Evolutionary conservation across 2,888 invertebrate genomes (phyloP).

Genomic region (Xanthia icteritia): DNA sequence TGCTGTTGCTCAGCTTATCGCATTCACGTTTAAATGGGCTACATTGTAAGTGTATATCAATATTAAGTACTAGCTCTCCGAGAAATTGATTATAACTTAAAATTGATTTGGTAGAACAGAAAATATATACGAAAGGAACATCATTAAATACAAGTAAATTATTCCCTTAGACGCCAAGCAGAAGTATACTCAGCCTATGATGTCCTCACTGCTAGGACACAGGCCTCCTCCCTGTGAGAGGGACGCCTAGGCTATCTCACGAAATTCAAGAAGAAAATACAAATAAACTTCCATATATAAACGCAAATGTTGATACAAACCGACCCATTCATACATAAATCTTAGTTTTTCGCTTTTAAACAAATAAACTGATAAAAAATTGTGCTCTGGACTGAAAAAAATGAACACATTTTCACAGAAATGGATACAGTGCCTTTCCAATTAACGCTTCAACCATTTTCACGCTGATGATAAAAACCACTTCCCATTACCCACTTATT

Average conservation of each 20-base stretch:
- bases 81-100: slow-evolving; percentile 20
- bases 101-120: neutral
- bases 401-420: neutral
- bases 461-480: neutral
- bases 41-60: slow-evolving; percentile 37
- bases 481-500: neutral
- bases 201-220: neutral
- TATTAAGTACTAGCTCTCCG: slow-evolving; percentile 9
- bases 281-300: neutral
- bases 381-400: neutral
- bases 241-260: neutral
- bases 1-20: slow-evolving; percentile 38
- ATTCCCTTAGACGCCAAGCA: neutral
- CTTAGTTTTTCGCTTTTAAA: neutral
- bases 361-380: neutral
- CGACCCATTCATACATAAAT: neutral
- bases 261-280: neutral
- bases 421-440: neutral
- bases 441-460: neutral
- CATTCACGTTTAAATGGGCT: slow-evolving; percentile 17
- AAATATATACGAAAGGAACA: neutral
- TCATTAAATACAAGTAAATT: neutral
- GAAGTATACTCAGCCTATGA: neutral
- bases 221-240: neutral
- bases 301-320: neutral